A percentile compares a stretch with the other conserved stretches of the same genome.
Evolutionary conservation across 2,797 vertebrate species (phyloP).

Genomic region (Holocentrus rufus): DNA sequence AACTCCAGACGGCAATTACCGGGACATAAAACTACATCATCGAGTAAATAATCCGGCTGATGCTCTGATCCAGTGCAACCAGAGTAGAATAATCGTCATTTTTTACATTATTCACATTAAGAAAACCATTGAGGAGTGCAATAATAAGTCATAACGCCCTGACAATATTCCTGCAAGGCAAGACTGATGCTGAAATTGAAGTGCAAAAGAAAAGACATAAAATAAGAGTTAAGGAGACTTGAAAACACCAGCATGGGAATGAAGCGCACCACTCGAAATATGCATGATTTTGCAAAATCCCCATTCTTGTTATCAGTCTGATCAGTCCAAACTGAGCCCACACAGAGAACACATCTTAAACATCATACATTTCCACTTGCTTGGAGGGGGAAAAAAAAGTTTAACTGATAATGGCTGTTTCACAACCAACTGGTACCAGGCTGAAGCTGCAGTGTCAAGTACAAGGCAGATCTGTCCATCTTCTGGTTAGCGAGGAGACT

Average conservation of each 20-base stretch:
- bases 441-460: constrained; percentile 39
- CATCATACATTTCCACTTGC: neutral
- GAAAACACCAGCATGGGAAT: neutral
- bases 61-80: too few relatives aligned
- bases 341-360: neutral
- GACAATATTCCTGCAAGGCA: too few relatives aligned
- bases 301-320: neutral
- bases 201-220: neutral
- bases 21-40: too few relatives aligned
- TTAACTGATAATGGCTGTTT: neutral
- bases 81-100: too few relatives aligned
- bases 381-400: too few relatives aligned
- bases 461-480: constrained; percentile 53
- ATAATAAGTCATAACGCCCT: too few relatives aligned
- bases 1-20: too few relatives aligned
- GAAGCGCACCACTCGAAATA: neutral
- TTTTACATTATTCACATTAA: too few relatives aligned
- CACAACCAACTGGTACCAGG: constrained; percentile 15
- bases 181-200: neutral
- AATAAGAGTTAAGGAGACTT: neutral
- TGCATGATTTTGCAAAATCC: neutral
- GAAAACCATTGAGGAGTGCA: too few relatives aligned
- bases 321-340: neutral
- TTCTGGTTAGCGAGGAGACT: constrained; percentile 59
- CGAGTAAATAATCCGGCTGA: too few relatives aligned